These are phyloP conservation scores for Pseudomugil gertrudae DNA, from an alignment of 2,797 vertebrate species.

Conservation along the genomic window DNA sequence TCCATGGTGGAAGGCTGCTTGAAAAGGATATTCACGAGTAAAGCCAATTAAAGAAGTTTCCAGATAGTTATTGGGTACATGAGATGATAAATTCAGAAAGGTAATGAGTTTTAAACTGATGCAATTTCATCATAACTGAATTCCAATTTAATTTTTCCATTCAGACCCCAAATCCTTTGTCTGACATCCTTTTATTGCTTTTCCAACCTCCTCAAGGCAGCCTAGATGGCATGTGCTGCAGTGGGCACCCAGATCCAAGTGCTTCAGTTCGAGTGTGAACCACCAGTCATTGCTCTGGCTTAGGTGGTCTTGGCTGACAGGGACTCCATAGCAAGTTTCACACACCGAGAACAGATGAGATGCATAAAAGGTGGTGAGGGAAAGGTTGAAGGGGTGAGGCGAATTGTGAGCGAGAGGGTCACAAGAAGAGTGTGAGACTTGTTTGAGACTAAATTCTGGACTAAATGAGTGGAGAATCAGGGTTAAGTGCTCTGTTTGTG, in stretches of 20 bases:
- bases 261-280: slow-evolving; percentile 50
- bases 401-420: slow-evolving; percentile 49
- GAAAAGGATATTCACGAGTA: slow-evolving; percentile 61
- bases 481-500: slow-evolving; percentile 80
- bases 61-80: slow-evolving; percentile 31
- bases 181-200: slow-evolving; percentile 36
- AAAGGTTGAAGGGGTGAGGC: slow-evolving; percentile 54
- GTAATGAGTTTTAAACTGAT: slow-evolving; percentile 42
- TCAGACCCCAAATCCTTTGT: slow-evolving; percentile 39
- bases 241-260: slow-evolving; percentile 45
- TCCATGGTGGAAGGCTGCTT: slow-evolving; percentile 45
- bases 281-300: slow-evolving; percentile 50
- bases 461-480: slow-evolving; percentile 66
- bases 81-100: slow-evolving; percentile 42
- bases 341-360: slow-evolving; percentile 52
- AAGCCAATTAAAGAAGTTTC: slow-evolving; percentile 60
- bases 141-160: slow-evolving; percentile 35
- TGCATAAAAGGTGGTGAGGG: slow-evolving; percentile 39
- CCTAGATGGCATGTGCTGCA: slow-evolving; percentile 43
- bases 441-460: slow-evolving; percentile 57
- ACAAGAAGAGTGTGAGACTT: slow-evolving; percentile 71
- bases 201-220: slow-evolving; percentile 47
- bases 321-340: slow-evolving; percentile 58
- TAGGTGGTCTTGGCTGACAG: slow-evolving; percentile 62
- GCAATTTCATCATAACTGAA: slow-evolving; percentile 34